These are phyloP conservation scores for Condylura cristata DNA, from an alignment of 2,113 vertebrate species.

Conservation along the genomic window DNA sequence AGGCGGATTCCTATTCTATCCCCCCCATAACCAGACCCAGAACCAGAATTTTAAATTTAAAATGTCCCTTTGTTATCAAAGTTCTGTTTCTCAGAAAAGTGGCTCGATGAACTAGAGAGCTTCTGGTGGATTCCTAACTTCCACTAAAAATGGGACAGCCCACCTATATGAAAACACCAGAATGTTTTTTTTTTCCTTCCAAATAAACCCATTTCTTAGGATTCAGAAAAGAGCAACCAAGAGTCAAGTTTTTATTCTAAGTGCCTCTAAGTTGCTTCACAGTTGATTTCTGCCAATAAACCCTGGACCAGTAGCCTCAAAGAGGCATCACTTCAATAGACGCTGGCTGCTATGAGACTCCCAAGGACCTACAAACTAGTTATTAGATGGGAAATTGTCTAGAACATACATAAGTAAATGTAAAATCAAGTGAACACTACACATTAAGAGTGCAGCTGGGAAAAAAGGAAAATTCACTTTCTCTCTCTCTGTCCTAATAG, in stretches of 20 bases:
- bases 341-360: not conserved
- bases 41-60: not conserved
- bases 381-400: not conserved
- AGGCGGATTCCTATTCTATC: not conserved
- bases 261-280: not conserved
- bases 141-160: not conserved
- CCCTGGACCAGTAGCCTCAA: not conserved
- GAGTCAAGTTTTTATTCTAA: not conserved
- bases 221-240: not conserved
- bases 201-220: not conserved
- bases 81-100: not conserved
- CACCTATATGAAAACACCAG: not conserved
- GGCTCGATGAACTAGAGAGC: not conserved
- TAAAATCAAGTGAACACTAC: slow-evolving; percentile 4
- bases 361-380: not conserved
- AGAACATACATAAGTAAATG: not conserved
- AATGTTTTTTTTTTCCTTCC: not conserved
- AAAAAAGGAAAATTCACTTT: not conserved
- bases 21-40: not conserved
- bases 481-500: rapidly evolving
- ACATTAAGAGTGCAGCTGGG: not conserved
- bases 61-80: not conserved
- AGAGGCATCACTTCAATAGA: not conserved
- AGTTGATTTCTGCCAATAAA: slow-evolving; percentile 6
- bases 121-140: not conserved